These are phyloP conservation scores for Sepiola atlantica DNA, from an alignment of 2,888 invertebrate genomes.

Conservation along the genomic window DNA sequence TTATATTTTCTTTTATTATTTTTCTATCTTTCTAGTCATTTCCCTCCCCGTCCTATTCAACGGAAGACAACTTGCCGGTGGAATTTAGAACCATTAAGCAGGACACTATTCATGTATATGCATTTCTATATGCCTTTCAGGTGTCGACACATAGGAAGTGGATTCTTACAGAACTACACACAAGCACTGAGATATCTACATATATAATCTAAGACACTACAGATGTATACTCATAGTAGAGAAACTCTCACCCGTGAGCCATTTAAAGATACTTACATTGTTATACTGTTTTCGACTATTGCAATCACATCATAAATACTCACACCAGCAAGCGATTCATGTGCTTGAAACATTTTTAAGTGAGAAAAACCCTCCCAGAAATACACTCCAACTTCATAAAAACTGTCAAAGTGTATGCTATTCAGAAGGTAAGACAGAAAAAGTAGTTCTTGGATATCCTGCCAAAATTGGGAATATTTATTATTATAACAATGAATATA, in stretches of 20 bases:
- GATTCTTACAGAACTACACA: background rate
- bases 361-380: too few species aligned
- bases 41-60: background rate
- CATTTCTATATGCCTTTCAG: constrained; percentile 8
- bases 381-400: too few species aligned
- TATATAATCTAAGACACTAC: background rate
- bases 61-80: background rate
- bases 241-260: background rate
- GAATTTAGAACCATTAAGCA: background rate
- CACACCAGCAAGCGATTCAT: too few species aligned
- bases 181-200: background rate
- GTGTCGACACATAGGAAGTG: background rate
- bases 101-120: background rate
- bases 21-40: background rate
- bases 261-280: too few species aligned
- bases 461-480: too few species aligned
- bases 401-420: too few species aligned
- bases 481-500: too few species aligned
- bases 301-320: too few species aligned
- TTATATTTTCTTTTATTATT: background rate
- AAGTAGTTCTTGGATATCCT: too few species aligned
- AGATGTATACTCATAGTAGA: background rate
- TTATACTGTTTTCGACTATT: too few species aligned
- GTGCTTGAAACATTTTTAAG: too few species aligned
- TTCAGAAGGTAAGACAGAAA: too few species aligned